phyloP scores from a whole-genome alignment of 2,113 vertebrate species.

The Pavo muticus region DNA sequence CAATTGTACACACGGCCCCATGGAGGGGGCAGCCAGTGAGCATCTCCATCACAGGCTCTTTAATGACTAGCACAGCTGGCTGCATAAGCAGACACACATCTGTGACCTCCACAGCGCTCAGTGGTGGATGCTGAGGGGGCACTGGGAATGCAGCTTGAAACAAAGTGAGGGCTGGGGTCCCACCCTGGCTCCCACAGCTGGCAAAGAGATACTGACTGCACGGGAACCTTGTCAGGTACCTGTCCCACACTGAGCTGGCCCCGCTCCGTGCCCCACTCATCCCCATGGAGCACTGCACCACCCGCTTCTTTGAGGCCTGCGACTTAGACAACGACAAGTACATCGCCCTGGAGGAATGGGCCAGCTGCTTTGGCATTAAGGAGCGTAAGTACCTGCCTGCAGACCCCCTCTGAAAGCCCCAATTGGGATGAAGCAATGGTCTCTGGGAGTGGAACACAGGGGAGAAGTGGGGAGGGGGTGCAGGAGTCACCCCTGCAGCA shows the following conservation, averaged over 20 bases:
- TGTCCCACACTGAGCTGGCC: slow-evolving; percentile 97
- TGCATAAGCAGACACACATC: not conserved
- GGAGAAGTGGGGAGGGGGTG: rapidly evolving
- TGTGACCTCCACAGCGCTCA: not conserved
- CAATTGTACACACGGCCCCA: rapidly evolving
- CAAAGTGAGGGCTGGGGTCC: not conserved
- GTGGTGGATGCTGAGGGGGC: not conserved
- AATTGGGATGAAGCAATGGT: rapidly evolving
- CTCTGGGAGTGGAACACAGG: not conserved
- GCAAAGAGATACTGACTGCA: rapidly evolving
- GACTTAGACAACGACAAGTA: slow-evolving; percentile 96
- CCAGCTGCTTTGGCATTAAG: slow-evolving; percentile 95
- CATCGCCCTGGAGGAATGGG: slow-evolving; percentile 98
- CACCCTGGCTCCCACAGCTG: rapidly evolving
- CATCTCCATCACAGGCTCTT: not conserved
- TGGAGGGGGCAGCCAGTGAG: not conserved
- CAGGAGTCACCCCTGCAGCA: not conserved
- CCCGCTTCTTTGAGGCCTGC: slow-evolving; percentile 94
- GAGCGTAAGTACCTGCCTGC: slow-evolving; percentile 86
- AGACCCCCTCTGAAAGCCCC: not conserved
- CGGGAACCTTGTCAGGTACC: slow-evolving; percentile 80
- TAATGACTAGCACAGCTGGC: not conserved
- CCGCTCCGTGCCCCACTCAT: slow-evolving; percentile 96
- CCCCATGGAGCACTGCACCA: slow-evolving; percentile 99
- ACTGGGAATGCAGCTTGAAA: not conserved